These are phyloP conservation scores for Malurus elegans DNA, from an alignment of 2,113 vertebrate species.

Conservation along the genomic window DNA sequence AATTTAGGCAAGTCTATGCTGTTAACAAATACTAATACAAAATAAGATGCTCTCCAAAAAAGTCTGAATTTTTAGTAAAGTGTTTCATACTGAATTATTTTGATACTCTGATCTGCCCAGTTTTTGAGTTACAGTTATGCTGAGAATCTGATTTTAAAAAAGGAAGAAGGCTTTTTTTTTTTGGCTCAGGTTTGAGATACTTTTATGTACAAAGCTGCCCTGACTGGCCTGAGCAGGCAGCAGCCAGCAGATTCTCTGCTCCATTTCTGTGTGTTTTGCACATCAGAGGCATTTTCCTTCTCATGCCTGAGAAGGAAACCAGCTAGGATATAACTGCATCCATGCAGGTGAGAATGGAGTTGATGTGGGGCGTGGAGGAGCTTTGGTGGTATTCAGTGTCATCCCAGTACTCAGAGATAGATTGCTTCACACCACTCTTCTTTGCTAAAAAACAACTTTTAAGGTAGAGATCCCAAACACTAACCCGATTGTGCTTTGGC, in stretches of 20 bases:
- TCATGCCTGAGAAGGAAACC: background rate
- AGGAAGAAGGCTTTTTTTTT: background rate
- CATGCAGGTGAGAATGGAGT: background rate
- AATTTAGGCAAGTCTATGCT: background rate
- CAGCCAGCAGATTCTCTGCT: background rate
- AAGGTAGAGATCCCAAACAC: background rate
- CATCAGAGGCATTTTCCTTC: background rate
- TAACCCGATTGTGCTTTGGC: background rate
- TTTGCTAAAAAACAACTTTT: background rate
- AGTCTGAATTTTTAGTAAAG: background rate
- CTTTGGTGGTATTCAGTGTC: background rate
- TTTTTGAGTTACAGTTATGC: background rate
- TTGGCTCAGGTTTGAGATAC: background rate
- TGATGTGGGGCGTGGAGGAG: background rate
- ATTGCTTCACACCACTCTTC: background rate
- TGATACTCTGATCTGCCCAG: background rate
- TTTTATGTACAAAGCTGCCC: background rate
- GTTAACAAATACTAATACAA: background rate
- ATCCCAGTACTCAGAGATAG: background rate
- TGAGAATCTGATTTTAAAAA: background rate
- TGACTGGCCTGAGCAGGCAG: background rate
- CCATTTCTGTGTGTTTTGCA: background rate
- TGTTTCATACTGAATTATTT: background rate
- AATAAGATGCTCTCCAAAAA: background rate
- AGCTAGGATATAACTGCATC: background rate